phyloP scores from a whole-genome alignment of 2,888 invertebrate genomes.

The Monochamus alternatus region DNA sequence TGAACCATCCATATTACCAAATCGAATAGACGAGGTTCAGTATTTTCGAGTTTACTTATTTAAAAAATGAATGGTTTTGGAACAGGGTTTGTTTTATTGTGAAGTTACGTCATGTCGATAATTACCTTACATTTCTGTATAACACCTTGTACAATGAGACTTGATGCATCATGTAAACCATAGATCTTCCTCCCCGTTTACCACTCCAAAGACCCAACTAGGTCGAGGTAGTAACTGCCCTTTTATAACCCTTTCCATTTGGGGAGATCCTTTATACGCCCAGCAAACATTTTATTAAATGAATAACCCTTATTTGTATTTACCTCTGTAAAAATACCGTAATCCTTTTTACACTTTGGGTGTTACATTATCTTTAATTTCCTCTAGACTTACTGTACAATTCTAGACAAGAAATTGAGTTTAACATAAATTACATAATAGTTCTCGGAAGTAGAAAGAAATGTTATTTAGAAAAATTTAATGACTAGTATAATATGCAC shows the following conservation, averaged over 20 bases:
- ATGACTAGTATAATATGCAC: neutral
- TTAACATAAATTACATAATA: conserved; percentile 33
- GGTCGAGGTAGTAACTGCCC: conserved; percentile 3
- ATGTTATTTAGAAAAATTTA: conserved; percentile 28
- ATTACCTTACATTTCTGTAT: no score
- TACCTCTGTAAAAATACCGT: conserved; percentile 17
- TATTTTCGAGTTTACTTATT: no score
- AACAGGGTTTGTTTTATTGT: no score
- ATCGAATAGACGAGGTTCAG: no score
- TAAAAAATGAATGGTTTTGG: no score
- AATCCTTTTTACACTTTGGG: conserved; percentile 12
- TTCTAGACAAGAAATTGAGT: conserved; percentile 17
- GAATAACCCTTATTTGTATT: conserved; percentile 18
- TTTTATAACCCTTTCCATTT: conserved; percentile 17
- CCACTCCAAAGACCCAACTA: neutral
- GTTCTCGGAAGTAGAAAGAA: conserved; percentile 16
- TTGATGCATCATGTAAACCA: neutral
- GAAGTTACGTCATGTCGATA: no score
- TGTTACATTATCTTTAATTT: conserved; percentile 31
- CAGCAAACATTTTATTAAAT: conserved; percentile 18
- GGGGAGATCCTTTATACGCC: neutral
- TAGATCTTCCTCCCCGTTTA: neutral
- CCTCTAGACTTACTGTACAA: conserved; percentile 10
- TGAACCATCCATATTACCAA: no score
- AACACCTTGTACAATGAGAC: neutral